Base-by-base conservation (phyloP, 1,140 invertebrate genomes). In the Trinorchestia longiramus region DNA sequence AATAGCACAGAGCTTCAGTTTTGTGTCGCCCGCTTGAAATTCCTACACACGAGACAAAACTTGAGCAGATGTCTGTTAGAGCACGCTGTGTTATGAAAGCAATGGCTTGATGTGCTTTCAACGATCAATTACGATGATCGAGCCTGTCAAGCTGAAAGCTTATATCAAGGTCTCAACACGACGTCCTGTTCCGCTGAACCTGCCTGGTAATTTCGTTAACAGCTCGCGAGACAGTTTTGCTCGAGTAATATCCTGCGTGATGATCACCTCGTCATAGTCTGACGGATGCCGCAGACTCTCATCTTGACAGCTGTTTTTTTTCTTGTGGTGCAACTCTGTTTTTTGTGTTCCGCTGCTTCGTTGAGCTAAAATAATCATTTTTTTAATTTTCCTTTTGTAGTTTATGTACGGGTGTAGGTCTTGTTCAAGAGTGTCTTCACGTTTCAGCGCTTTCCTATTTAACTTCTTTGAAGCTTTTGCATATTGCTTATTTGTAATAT, bases 201-300 rank as follows among this genome's bases (percentile, higher is more conserved):
- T 90, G 88, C 41, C 88, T 43, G 88, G 88, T 43, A 90, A 90
- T 90, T 90, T 90, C 28, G 88, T 90, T 90, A 90, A 90, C 88
- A 90, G 88, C 88, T 90, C 88, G 88, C 88, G n/a, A 90, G 88
- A 90, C 88, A 90, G 88, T 90, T 90, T 90, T 90, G 88, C 43
- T 90, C 88, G 28, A 90, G 88, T 90, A 90, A 90, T 90, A 42
- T 90, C 88, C 88, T 90, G 88, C 88, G 88, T 90, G 88, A 90
- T 90, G 88, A 90, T 90, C 88, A 41, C 88, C 36, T 42, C 88
- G 43, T 90, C n/a, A 90, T 90, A 90, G 88, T 41, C 88, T 90
- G 28, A 42, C 43, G 88, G 88, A 90, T 90, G 11, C 88, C 41
- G 43, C 28, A 4, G 15, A 28, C 41, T 42, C 88, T 42, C 88